These are phyloP conservation scores for Hapalemur alaotrensis DNA, from an alignment of 2,797 vertebrate species.

Conservation along the genomic window DNA sequence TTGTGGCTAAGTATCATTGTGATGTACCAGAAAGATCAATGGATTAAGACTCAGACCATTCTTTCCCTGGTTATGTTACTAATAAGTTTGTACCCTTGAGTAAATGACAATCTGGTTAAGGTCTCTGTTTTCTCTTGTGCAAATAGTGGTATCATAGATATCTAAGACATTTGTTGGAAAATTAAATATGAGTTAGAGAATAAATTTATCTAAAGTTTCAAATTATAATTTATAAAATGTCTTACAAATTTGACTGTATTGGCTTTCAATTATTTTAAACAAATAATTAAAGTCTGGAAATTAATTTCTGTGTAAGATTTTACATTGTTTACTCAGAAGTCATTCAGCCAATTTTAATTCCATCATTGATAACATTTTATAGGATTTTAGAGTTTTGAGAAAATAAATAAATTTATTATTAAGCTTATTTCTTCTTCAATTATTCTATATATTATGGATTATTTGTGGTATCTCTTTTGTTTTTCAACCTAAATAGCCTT, in stretches of 20 bases:
- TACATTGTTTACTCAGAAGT: background rate
- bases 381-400: conserved; percentile 26
- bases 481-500: conserved; percentile 53
- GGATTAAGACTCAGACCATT: background rate
- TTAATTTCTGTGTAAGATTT: background rate
- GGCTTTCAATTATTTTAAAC: background rate
- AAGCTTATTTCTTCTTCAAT: conserved; percentile 8
- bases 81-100: background rate
- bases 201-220: background rate
- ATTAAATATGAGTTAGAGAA: background rate
- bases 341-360: background rate
- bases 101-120: background rate
- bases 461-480: conserved; percentile 43
- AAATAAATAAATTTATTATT: background rate
- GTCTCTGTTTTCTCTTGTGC: background rate
- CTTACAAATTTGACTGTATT: background rate
- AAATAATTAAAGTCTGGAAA: background rate
- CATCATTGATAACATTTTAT: background rate
- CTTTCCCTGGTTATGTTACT: background rate
- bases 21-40: background rate
- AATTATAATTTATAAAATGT: background rate
- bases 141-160: background rate
- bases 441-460: conserved; percentile 8
- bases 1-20: background rate
- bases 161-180: background rate